Evolutionary conservation across 2,113 vertebrate genomes (phyloP).

Genomic region (Psittacara wagleri): DNA sequence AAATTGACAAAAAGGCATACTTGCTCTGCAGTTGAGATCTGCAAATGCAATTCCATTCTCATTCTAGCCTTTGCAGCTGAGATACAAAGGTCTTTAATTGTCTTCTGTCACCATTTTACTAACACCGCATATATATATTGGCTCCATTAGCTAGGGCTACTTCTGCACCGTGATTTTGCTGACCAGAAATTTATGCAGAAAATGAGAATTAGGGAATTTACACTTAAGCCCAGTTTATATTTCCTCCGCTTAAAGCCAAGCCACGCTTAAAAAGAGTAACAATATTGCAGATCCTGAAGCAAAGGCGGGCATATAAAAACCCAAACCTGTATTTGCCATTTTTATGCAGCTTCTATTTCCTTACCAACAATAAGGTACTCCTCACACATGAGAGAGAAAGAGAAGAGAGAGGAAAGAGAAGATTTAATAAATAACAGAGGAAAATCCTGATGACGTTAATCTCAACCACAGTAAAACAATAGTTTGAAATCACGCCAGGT

Average conservation of each 20-base stretch:
- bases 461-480: slow-evolving; percentile 48
- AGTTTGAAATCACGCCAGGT: not conserved
- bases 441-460: slow-evolving; percentile 24
- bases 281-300: not conserved
- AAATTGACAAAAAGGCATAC: not conserved
- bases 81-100: not conserved
- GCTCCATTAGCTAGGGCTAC: not conserved
- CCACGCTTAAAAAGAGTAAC: not conserved
- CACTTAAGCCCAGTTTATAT: not conserved
- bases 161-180: not conserved
- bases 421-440: slow-evolving; percentile 49
- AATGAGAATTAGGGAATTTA: not conserved
- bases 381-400: not conserved
- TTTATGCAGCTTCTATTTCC: not conserved
- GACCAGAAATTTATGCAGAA: not conserved
- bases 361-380: not conserved
- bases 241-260: not conserved
- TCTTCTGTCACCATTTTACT: not conserved
- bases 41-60: not conserved
- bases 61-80: not conserved
- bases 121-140: not conserved
- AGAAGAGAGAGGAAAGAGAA: not conserved
- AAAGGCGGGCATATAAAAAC: not conserved
- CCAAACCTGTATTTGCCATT: not conserved
- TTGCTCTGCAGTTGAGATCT: not conserved